These are phyloP conservation scores for Poecile montanus DNA, from an alignment of 2,797 vertebrate species.

Conservation along the genomic window DNA sequence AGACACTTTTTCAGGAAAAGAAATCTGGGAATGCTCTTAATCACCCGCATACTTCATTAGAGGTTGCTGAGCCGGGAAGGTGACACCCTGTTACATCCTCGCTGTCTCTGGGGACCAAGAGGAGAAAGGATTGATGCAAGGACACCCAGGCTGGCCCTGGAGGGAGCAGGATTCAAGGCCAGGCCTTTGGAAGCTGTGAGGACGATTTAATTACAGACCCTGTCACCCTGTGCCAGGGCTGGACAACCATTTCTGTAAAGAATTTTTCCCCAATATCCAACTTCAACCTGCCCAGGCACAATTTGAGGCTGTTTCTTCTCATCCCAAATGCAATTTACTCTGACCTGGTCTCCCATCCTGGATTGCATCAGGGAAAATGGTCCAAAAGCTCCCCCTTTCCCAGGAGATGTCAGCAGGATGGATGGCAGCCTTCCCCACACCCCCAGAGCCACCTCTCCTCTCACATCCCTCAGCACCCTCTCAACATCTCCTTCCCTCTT, in stretches of 20 bases:
- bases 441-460: not conserved
- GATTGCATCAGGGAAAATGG: not conserved
- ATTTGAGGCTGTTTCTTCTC: not conserved
- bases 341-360: rapidly evolving
- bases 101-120: not conserved
- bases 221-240: not conserved
- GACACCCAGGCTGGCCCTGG: not conserved
- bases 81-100: not conserved
- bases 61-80: not conserved
- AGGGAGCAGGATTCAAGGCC: not conserved
- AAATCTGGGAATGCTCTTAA: not conserved
- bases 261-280: not conserved
- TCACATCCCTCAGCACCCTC: not conserved
- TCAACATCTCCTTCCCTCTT: not conserved
- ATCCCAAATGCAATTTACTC: not conserved
- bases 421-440: not conserved
- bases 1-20: not conserved
- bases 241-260: not conserved
- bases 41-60: not conserved
- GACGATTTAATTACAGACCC: not conserved
- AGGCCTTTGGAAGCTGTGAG: not conserved
- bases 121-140: not conserved
- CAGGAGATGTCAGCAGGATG: not conserved
- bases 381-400: not conserved
- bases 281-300: not conserved